phyloP scores from a whole-genome alignment of 1,140 invertebrate genomes.

The Drosophila equinoxialis region DNA sequence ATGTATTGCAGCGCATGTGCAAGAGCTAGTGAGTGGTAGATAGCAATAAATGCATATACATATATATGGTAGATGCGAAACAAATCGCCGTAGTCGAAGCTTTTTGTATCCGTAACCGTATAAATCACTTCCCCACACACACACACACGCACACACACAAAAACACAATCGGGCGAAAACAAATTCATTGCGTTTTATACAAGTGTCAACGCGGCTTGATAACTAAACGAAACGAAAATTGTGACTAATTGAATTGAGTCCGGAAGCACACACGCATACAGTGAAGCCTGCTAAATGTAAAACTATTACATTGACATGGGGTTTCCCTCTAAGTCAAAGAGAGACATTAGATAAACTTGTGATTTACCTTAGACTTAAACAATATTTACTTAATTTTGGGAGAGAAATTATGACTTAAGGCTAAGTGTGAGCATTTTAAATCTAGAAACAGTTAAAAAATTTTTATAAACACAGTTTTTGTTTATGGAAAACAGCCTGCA shows the following conservation, averaged over 20 bases:
- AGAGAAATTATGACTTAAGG: no score
- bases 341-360: no score
- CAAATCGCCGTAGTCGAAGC: background rate
- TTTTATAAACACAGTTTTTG: no score
- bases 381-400: no score
- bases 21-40: constrained; percentile 26
- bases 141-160: constrained; percentile 3
- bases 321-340: no score
- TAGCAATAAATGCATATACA: background rate
- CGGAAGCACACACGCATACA: constrained; percentile 40
- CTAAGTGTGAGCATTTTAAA: no score
- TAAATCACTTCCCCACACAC: constrained; percentile 45
- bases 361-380: no score
- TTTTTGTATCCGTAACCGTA: constrained; percentile 22
- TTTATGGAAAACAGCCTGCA: no score
- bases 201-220: constrained; percentile 74
- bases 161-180: constrained; percentile 37
- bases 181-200: constrained; percentile 77
- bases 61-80: background rate
- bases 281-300: background rate
- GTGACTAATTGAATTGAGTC: constrained; percentile 70
- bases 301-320: background rate
- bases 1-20: constrained; percentile 34
- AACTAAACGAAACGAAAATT: constrained; percentile 75
- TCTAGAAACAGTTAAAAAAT: no score